A percentile compares a stretch with the other conserved stretches of the same genome.
Conservation (phyloP, 2,113 vertebrate species). For the Engystomops pustulosus region DNA sequence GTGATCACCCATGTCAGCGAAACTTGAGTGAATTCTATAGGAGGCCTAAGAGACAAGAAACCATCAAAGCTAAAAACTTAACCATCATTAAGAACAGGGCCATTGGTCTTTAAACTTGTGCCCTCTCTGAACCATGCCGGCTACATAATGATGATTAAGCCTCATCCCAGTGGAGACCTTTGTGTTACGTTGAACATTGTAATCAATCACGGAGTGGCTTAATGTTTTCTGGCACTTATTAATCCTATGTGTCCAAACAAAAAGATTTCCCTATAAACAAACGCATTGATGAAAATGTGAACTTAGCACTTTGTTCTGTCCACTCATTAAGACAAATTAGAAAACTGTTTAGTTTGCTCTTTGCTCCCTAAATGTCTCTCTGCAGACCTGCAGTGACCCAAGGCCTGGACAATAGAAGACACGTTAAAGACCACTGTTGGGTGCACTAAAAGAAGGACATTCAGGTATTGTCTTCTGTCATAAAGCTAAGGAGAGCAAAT, state of each 20-base stretch:
- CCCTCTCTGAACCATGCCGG: neutral
- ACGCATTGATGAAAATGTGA: constrained; percentile 69
- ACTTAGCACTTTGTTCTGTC: constrained; percentile 77
- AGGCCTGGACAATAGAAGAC: constrained; percentile 77
- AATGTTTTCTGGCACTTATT: constrained; percentile 70
- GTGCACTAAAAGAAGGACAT: constrained; percentile 66
- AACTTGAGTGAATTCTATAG: too few relatives aligned
- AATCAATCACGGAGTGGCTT: constrained; percentile 61
- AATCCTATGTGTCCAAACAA: constrained; percentile 74
- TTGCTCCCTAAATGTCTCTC: constrained; percentile 71
- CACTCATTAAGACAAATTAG: constrained; percentile 89
- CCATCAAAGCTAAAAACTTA: neutral
- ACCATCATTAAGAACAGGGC: neutral
- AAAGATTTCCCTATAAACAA: constrained; percentile 72
- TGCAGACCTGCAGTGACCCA: constrained; percentile 81
- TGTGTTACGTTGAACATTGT: constrained; percentile 48
- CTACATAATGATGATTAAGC: constrained; percentile 40
- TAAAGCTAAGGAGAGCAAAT: constrained; percentile 84
- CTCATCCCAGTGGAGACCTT: neutral
- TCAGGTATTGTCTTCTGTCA: constrained; percentile 78
- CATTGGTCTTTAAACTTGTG: neutral
- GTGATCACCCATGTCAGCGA: too few relatives aligned
- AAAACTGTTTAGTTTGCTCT: constrained; percentile 74
- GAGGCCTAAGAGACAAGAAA: neutral
- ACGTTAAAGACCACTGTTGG: constrained; percentile 80